phyloP scores from a whole-genome alignment of 35 echinoderm and acorn worm genomes.

The Eucidaris tribuloides region DNA sequence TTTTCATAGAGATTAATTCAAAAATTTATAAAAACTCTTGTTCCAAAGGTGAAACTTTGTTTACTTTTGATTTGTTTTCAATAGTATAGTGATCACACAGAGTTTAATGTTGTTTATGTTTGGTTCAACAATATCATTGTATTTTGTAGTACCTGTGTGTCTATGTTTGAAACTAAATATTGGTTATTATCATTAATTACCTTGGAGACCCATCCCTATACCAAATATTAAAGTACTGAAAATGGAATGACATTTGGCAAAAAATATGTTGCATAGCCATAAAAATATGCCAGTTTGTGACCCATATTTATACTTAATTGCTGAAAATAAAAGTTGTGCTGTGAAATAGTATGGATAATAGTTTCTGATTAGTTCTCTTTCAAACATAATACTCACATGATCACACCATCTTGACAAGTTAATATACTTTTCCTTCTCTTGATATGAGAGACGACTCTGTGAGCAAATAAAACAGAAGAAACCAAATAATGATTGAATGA shows the following conservation, averaged over 20 bases:
- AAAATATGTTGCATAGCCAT: too few species aligned
- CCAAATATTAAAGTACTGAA: neutral
- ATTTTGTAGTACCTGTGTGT: too few species aligned
- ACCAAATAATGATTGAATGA: neutral
- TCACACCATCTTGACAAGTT: slow-evolving; percentile 85
- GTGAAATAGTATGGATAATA: neutral
- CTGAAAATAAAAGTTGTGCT: neutral
- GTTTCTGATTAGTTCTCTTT: neutral
- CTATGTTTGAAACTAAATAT: too few species aligned
- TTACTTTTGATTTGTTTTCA: neutral
- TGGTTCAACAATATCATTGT: too few species aligned
- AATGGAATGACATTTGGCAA: too few species aligned
- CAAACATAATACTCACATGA: slow-evolving; percentile 57
- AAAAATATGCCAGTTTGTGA: neutral
- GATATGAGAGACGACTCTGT: slow-evolving; percentile 52
- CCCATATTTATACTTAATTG: neutral
- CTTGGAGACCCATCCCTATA: neutral
- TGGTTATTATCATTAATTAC: too few species aligned
- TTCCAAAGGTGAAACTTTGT: neutral
- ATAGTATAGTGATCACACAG: neutral
- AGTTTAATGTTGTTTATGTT: too few species aligned
- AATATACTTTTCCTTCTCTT: slow-evolving; percentile 71
- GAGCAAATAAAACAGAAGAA: neutral
- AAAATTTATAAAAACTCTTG: neutral
- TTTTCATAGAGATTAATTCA: neutral